A percentile compares a stretch with the other conserved stretches of the same genome.
Conservation (phyloP, 2,113 vertebrate genomes). For the Oostethus manadensis region DNA sequence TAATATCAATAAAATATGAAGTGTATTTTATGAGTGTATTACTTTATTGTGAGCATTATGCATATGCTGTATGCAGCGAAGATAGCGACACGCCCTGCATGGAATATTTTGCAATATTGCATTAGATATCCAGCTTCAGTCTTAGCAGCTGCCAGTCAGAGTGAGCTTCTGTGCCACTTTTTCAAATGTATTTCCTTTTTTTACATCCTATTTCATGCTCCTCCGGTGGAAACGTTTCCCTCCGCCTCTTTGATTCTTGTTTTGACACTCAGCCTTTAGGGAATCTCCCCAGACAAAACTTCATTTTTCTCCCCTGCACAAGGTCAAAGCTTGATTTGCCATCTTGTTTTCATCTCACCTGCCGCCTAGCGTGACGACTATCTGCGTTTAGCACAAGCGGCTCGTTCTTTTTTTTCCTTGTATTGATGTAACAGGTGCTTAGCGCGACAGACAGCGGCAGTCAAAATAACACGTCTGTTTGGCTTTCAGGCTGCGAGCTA, state of each 20-base stretch:
- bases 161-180: too few species aligned
- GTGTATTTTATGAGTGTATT: too few species aligned
- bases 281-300: constrained; percentile 19
- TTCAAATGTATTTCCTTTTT: not conserved
- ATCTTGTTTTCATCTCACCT: constrained; percentile 5
- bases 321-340: constrained; percentile 39
- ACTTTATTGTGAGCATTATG: too few species aligned
- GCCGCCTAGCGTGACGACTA: not conserved
- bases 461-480: constrained; percentile 62
- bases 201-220: not conserved
- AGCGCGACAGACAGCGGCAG: constrained; percentile 56
- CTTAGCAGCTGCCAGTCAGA: too few species aligned
- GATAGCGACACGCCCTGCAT: too few species aligned
- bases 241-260: not conserved
- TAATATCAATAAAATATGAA: too few species aligned
- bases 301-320: constrained; percentile 2
- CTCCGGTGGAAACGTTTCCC: not conserved
- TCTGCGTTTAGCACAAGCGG: constrained; percentile 34
- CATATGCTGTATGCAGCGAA: too few species aligned
- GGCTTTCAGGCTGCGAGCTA: constrained; percentile 68
- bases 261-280: constrained; percentile 2
- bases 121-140: too few species aligned
- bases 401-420: constrained; percentile 10
- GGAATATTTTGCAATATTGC: too few species aligned
- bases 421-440: constrained; percentile 78